Percentiles rank a stretch among this genome's conserved stretches.
Evolutionary conservation across 2,888 invertebrate genomes (phyloP).

Genomic region (Erebia aethiops): DNA sequence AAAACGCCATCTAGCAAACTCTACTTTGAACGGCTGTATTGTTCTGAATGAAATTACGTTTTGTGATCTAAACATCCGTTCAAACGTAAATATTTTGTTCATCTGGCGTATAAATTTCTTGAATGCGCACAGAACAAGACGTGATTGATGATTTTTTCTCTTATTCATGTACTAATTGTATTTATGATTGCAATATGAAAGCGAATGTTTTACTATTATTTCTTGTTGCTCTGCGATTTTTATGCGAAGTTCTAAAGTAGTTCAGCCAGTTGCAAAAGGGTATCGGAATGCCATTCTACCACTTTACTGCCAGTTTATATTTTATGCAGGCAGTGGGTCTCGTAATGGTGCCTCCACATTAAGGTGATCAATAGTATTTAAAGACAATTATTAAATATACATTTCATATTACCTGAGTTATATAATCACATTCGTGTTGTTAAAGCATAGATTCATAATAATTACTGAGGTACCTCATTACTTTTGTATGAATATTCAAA

Average conservation of each 20-base stretch:
- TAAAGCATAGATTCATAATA: too few relatives aligned
- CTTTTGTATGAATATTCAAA: not conserved
- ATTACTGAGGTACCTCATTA: not conserved
- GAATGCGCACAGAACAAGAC: slow-evolving; percentile 2
- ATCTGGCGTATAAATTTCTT: not conserved
- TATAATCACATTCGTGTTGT: not conserved
- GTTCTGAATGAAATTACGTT: not conserved
- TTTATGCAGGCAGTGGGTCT: slow-evolving; percentile 30
- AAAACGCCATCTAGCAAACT: not conserved
- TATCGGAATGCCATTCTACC: slow-evolving; percentile 32
- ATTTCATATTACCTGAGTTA: not conserved
- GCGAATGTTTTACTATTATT: slow-evolving; percentile 25
- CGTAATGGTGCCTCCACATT: slow-evolving; percentile 24
- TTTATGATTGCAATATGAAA: slow-evolving; percentile 26
- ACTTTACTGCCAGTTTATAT: slow-evolving; percentile 29
- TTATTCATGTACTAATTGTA: slow-evolving; percentile 13
- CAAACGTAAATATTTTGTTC: slow-evolving; percentile 1
- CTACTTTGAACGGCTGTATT: not conserved
- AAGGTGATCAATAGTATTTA: slow-evolving; percentile 11
- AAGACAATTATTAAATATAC: not conserved
- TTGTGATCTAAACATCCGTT: not conserved
- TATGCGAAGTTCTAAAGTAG: slow-evolving; percentile 46
- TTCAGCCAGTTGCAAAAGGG: slow-evolving; percentile 39
- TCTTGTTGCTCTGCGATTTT: slow-evolving; percentile 58
- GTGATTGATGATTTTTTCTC: not conserved